phyloP scores from a whole-genome alignment of 1,140 invertebrate species.

The Achroia grisella region DNA sequence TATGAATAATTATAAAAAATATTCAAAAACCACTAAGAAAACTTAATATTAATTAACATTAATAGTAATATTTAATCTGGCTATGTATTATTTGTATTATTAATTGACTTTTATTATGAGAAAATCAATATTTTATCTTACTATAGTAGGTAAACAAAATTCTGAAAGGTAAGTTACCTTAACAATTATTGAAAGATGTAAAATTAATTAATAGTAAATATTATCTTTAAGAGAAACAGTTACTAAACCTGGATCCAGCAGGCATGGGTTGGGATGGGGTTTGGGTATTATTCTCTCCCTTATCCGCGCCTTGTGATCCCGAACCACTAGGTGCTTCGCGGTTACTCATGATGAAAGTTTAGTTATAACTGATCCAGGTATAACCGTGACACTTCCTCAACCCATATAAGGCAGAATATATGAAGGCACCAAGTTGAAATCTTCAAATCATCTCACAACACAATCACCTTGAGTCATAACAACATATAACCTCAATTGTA shows the following conservation, averaged over 20 bases:
- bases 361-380: conserved; percentile 30
- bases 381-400: conserved; percentile 30
- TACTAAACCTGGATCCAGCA: conserved; percentile 41
- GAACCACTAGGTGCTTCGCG: conserved; percentile 41
- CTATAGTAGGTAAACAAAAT: no score
- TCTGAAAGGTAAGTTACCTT: no score
- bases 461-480: conserved; percentile 44
- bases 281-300: conserved; percentile 31
- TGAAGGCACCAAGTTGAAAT: conserved; percentile 44
- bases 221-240: background rate
- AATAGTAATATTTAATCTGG: no score
- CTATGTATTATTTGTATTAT: no score
- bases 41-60: no score
- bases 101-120: no score
- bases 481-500: conserved; percentile 38
- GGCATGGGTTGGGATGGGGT: conserved; percentile 42
- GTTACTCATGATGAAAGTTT: conserved; percentile 42
- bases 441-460: conserved; percentile 35
- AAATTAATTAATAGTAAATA: no score
- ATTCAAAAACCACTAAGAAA: no score
- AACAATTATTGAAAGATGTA: no score
- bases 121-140: no score
- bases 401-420: conserved; percentile 49
- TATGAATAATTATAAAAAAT: no score
- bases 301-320: conserved; percentile 32